Evolutionary conservation across 2,113 vertebrate genomes (phyloP), one percentile per base, ranked within the genome.

Genomic region (Morone chrysops): DNA sequence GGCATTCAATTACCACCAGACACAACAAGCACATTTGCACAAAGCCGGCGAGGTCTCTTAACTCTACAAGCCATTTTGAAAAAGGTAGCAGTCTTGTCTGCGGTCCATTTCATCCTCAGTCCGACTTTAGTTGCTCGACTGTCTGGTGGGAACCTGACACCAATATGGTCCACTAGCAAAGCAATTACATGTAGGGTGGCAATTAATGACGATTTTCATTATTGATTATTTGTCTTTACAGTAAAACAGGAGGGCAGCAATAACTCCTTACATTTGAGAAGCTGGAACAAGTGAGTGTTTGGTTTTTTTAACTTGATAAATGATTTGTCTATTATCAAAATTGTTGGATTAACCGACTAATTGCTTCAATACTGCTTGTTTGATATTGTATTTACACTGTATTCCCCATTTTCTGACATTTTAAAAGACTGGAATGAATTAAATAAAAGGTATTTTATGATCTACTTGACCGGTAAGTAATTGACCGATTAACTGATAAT

Each of bases 1-100:
- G 40, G 17, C 4, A n/a, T 36, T 65, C 51, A 90, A 59, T 66
- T 20, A 85, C 45, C 59, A 71, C 53, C 13, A 72, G 22, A 20
- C 48, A 38, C 68, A 57, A 7, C 51, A 36, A 80, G 38, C 16
- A 47, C 9, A 68, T 72, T 53, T 77, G 47, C 54, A 67, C 47
- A 54, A 8, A 48, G 53, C 60, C 48, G 50, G 60, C 16, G 47
- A 65, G 41, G 47, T 43, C 62, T 70, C 38, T 57, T 78, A 53
- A 84, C 67, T 66, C 65, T 38, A 43, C 47, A 82, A 31, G 60
- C 10, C 36, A 65, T 38, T 61, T 1, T 48, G 22, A 60, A 59
- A 31, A 59, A 79, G 5, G 45, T 16, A 79, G 47, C 25, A 56
- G 71, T 17, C 63, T n/a, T 65, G 8, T 63, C n/a, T 65, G 50